Evolutionary conservation across 2,888 invertebrate species (phyloP).

Genomic region (Dinocampus coccinellae): DNA sequence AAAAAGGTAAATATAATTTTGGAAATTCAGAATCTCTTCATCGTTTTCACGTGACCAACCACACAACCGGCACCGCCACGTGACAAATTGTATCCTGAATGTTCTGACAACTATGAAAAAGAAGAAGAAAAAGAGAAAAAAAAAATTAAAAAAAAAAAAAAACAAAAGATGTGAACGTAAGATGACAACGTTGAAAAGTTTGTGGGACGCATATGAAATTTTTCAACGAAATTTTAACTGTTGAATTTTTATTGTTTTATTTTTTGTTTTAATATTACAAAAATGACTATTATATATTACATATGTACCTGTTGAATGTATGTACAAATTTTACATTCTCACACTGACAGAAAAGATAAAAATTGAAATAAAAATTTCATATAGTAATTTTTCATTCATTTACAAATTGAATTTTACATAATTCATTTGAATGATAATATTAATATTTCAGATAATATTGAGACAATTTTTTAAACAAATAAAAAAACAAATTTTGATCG

Average conservation of each 20-base stretch:
- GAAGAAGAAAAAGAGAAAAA: neutral
- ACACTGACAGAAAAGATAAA: too few species aligned
- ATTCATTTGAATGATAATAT: too few species aligned
- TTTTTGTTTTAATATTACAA: too few species aligned
- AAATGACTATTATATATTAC: too few species aligned
- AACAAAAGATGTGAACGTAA: neutral
- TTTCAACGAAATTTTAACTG: neutral
- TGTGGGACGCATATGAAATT: neutral
- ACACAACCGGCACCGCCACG: neutral
- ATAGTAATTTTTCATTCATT: too few species aligned
- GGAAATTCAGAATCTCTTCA: neutral
- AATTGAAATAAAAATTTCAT: too few species aligned
- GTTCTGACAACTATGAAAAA: neutral
- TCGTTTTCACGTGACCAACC: neutral
- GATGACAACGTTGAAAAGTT: neutral
- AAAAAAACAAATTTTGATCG: too few species aligned
- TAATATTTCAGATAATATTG: too few species aligned
- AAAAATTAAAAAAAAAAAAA: neutral
- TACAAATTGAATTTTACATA: too few species aligned
- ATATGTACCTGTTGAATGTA: too few species aligned
- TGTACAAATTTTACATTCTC: too few species aligned
- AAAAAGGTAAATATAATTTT: neutral
- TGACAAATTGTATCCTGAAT: constrained; percentile 4
- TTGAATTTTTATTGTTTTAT: neutral
- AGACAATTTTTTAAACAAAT: too few species aligned